These are phyloP conservation scores for Eucidaris tribuloides DNA, from an alignment of 35 echinoderm and acorn worm genomes.

Conservation along the genomic window DNA sequence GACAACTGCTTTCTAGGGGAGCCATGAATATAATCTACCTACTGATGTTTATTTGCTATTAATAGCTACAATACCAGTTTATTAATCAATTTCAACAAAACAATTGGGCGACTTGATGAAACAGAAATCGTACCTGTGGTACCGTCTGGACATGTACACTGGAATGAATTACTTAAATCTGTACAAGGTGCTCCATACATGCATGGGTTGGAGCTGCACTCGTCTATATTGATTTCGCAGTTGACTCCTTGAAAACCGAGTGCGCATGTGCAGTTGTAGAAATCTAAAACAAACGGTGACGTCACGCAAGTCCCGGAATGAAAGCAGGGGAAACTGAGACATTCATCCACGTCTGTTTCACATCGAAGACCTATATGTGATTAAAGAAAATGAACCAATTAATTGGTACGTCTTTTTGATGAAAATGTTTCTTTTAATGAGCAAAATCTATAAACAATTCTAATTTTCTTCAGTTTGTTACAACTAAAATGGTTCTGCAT, in stretches of 20 bases:
- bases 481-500: too few species aligned
- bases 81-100: too few species aligned
- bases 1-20: too few species aligned
- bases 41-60: too few species aligned
- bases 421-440: too few species aligned
- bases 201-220: not conserved
- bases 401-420: too few species aligned
- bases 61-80: too few species aligned
- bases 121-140: not conserved
- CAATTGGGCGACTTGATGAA: too few species aligned
- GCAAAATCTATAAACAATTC: too few species aligned
- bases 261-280: not conserved
- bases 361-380: not conserved
- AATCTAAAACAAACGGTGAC: not conserved
- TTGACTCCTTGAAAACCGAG: not conserved
- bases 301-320: not conserved
- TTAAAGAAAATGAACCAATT: too few species aligned
- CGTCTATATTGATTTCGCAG: not conserved
- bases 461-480: too few species aligned
- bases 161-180: not conserved
- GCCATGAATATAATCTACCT: too few species aligned
- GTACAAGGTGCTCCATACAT: not conserved
- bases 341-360: not conserved
- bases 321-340: not conserved
- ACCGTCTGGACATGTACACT: not conserved